Base-by-base conservation (phyloP, 2,113 vertebrate species). In the Corydoras maculifer region DNA sequence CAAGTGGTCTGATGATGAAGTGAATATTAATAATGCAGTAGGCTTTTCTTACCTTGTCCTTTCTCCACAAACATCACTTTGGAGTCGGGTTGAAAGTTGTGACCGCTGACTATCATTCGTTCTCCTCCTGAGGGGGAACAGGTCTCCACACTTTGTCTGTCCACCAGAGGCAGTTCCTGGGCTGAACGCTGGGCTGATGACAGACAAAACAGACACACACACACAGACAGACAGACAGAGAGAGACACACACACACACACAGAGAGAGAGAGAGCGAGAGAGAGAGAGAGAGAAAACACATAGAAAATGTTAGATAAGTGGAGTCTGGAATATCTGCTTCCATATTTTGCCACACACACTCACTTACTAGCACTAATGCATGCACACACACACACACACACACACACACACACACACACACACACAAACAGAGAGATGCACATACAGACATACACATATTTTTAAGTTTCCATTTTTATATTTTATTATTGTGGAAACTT, bases 41-140 rank as follows among this genome's bases (percentile, higher is more conserved):
- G 32, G 6, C 62, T 67, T 60, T 31, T 57, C 78, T 54, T 90
- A 98, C 96, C 96, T 93, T 96, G 95, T 0, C 94, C 94, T 86
- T 98, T 98, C 83, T 99, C 96, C 91, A 99, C 93, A 51, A 99
- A 99, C 84, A 99, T 84, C 83, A 99, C 96, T 81, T 97, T 98
- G 80, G 96, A 99, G 84, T 98, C 96, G 57, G 89, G 92, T 81
- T 96, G 91, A 80, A 99, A 98, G 87, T 99, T 99, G 82, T 97
- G 96, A 70, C 96, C 96, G 0, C 91, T 91, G 69, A 99, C 85
- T 14, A 93, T 77, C 91, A 99, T 94, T 85, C 89, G 92, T 80
- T 93, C 93, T 54, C 96, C 95, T 0, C 96, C 96, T 9, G 80
- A 82, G 79, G 92, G 92, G 0, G 90, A 90, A 85, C 90, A 91